Base-by-base conservation (phyloP, 1,140 invertebrate genomes). In the Pseudobourletiella spinata region DNA sequence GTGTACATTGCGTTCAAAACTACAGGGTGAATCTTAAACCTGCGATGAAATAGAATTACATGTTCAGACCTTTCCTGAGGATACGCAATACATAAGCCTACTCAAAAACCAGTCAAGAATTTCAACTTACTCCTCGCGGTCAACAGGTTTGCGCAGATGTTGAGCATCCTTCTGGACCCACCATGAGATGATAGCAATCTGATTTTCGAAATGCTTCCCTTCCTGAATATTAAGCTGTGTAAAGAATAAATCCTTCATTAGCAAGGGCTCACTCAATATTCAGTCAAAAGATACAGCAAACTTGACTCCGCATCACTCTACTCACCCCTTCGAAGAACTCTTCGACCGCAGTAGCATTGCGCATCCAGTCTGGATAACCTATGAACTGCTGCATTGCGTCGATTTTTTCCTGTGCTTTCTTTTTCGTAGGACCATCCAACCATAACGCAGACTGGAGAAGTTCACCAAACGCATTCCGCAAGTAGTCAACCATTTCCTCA, bases 1-100 rank as follows among this genome's bases (percentile, higher is more conserved):
- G 74, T 77, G 70, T 81, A 80, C 68, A 79, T 79, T 24, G 79
- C 78, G 71, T 81, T 79, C 3, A 80, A 76, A 11, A 78, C 67
- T 24, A 79, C 79, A 15, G 78, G 77, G 26, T 64, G 44, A 29
- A 56, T 16, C 32, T 64, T 29, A 3, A 59, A 15, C 8, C 32
- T 39, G 57, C 20, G 3, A 25, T 24, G 8, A 25, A 24, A 6
- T 51, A 48, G 22, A 48, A 48, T 6, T 48, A 8, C 4, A 22
- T 6, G 44, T 48, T 8, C 22, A 48, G 22, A 15, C 6, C 20
- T 11, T 48, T 8, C 22, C 20, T 15, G 6, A 48, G 6, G 22
- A 48, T 11, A 48, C 20, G 8, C 20, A 26, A 24, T 11, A 25
- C 14, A 18, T 51, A 6, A n/a, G n/a, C n/a, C n/a, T n/a, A n/a